Base-by-base conservation (phyloP, 1,140 invertebrate species). In the Lepidurus couesii region DNA sequence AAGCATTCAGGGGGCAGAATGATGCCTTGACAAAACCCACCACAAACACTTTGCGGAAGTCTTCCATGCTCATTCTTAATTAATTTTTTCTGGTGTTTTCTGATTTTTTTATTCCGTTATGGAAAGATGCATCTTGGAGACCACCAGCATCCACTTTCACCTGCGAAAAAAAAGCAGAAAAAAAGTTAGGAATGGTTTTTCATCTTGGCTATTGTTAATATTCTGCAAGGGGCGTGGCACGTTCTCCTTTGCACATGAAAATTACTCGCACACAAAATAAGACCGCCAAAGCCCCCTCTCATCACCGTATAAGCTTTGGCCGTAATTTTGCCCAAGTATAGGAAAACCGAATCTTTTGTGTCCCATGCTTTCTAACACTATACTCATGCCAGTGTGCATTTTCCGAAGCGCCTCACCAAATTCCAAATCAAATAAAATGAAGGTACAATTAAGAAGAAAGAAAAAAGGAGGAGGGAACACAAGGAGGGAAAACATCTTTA, bases 291-390 rank as follows among this genome's bases (percentile, higher is more conserved):
- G 53, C 45, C 45, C 53, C 53, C 53, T 65, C 53, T 65, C 53
- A 65, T 65, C 53, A 65, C 53, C 53, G 53, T 65, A 65, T 65
- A 65, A 65, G 53, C 53, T 65, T 65, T 65, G 53, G 53, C 53
- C 53, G 53, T 65, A 65, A 65, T 65, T 65, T 65, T 65, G 13
- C 16, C 53, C 53, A 13, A 65, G 21, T 13, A n/a, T 65, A 21
- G 45, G n/a, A 65, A 65, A 65, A 65, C 53, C n/a, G 13, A 65
- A 10, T n/a, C 21, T 4, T 16, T 65, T 16, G n/a, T 0, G 53
- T 65, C 53, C 13, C 53, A 21, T 65, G 53, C 53, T 65, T 65
- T 65, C 21, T 7, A 21, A 65, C 53, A 65, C 53, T 7, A 21
- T 3, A 16, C 16, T 65, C 53, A 21, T 65, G 53, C 53, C 16